Conservation (phyloP, 2,797 vertebrate genomes). For the Hylomyscus alleni region DNA sequence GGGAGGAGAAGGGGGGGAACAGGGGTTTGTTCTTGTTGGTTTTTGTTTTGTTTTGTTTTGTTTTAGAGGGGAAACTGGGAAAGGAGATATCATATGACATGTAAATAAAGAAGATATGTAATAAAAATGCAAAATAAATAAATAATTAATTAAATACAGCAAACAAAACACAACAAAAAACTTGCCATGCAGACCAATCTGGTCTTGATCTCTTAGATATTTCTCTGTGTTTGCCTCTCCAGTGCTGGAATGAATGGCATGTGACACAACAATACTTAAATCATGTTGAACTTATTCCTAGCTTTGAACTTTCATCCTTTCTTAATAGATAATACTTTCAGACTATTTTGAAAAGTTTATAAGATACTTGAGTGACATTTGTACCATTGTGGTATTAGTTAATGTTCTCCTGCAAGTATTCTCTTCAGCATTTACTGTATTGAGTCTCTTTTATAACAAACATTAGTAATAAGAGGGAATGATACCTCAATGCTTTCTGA, state of each 20-base stretch:
- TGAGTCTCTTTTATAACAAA: neutral
- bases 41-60: too few species aligned
- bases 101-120: too few species aligned
- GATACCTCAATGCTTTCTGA: too few species aligned
- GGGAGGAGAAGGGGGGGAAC: too few species aligned
- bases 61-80: too few species aligned
- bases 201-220: neutral
- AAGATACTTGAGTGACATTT: neutral
- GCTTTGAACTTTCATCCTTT: neutral
- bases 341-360: neutral
- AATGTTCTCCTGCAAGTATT: neutral
- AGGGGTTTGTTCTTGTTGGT: too few species aligned
- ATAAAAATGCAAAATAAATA: too few species aligned
- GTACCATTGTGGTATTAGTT: neutral
- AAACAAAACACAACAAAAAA: too few species aligned
- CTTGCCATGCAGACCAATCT: neutral
- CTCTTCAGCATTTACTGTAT: neutral
- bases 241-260: neutral
- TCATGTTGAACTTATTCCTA: neutral
- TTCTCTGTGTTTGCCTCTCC: fast-evolving
- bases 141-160: too few species aligned
- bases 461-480: neutral
- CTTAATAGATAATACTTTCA: neutral
- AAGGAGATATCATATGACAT: too few species aligned
- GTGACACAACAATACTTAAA: neutral